Evolutionary conservation across 2,113 vertebrate genomes (phyloP).

Genomic region (Pachypanchax playfairii): DNA sequence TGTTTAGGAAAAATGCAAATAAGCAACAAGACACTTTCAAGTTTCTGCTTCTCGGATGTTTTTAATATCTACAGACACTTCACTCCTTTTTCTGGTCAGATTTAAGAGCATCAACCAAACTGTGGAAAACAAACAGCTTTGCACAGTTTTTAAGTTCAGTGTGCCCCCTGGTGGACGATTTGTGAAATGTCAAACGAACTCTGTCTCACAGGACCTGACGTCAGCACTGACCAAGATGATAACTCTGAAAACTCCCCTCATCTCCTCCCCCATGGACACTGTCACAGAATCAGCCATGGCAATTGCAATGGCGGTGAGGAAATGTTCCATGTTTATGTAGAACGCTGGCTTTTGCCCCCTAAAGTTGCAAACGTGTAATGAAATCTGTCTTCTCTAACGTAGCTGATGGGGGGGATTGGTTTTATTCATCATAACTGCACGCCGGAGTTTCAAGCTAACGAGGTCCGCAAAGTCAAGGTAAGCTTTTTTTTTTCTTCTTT

Average conservation of each 20-base stretch:
- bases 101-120: background rate
- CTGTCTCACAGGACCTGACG: conserved; percentile 84
- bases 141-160: background rate
- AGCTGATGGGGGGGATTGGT: conserved; percentile 95
- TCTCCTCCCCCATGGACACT: conserved; percentile 96
- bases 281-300: conserved; percentile 95
- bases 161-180: conserved; percentile 56
- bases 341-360: background rate
- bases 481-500: conserved; percentile 5
- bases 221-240: conserved; percentile 92
- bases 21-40: background rate
- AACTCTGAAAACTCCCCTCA: conserved; percentile 90
- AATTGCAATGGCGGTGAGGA: conserved; percentile 91
- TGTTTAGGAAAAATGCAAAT: background rate
- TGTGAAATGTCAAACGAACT: background rate
- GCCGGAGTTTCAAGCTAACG: conserved; percentile 93
- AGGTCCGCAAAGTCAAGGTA: conserved; percentile 94
- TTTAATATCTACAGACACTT: background rate
- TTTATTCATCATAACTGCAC: conserved; percentile 97
- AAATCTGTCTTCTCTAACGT: background rate
- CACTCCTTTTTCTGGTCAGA: background rate
- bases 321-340: background rate
- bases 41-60: background rate
- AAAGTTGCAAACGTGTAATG: background rate
- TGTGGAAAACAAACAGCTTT: background rate